Conservation (phyloP, 2,888 invertebrate species). For the Amblyteles armatorius region DNA sequence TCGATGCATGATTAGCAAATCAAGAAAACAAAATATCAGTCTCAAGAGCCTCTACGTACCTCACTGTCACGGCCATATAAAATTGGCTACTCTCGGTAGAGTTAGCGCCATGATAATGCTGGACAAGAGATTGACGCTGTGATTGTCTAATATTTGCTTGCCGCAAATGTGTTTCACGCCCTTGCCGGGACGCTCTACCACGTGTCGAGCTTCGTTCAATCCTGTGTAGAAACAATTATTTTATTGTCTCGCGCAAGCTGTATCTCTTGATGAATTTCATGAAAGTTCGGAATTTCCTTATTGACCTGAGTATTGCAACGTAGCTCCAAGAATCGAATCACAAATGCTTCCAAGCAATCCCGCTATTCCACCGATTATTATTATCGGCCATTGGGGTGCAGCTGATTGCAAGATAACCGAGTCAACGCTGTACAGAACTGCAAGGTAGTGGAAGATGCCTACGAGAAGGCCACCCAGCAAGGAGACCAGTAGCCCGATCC, state of each 20-base stretch:
- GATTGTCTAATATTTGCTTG: slow-evolving; percentile 91
- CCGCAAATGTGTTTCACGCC: slow-evolving; percentile 92
- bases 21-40: slow-evolving; percentile 5
- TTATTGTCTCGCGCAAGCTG: neutral
- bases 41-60: neutral
- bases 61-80: slow-evolving; percentile 85
- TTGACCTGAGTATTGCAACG: slow-evolving; percentile 93
- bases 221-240: slow-evolving; percentile 85
- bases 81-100: slow-evolving; percentile 88
- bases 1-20: slow-evolving; percentile 15
- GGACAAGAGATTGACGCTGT: slow-evolving; percentile 94
- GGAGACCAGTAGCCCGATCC: slow-evolving; percentile 87
- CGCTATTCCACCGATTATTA: slow-evolving; percentile 89
- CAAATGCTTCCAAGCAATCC: slow-evolving; percentile 93
- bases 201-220: slow-evolving; percentile 88
- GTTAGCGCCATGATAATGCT: slow-evolving; percentile 90
- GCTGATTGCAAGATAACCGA: slow-evolving; percentile 86
- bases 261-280: neutral
- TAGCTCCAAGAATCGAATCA: slow-evolving; percentile 94
- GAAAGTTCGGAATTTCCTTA: slow-evolving; percentile 26
- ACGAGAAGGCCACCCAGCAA: slow-evolving; percentile 89
- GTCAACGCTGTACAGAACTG: slow-evolving; percentile 88
- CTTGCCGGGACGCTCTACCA: slow-evolving; percentile 90
- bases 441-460: slow-evolving; percentile 90
- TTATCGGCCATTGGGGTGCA: slow-evolving; percentile 92